Conservation (phyloP, 2,113 vertebrate species). For the Poicephalus gulielmi region DNA sequence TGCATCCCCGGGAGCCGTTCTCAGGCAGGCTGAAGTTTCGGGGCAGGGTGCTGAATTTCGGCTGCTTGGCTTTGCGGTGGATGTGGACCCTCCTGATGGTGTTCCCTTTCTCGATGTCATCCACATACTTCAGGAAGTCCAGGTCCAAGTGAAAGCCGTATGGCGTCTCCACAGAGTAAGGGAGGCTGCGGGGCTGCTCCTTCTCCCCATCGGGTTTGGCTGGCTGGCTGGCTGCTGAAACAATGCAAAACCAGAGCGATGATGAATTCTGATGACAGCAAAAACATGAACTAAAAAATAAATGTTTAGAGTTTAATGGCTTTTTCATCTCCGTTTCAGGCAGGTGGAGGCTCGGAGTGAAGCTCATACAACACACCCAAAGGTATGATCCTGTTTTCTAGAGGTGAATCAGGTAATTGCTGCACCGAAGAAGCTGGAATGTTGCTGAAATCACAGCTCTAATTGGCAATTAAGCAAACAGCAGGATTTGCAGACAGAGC, state of each 20-base stretch:
- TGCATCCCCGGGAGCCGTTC: slow-evolving; percentile 69
- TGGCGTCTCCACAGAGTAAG: slow-evolving; percentile 95
- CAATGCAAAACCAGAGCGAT: background rate
- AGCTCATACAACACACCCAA: background rate
- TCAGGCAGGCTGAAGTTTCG: slow-evolving; percentile 95
- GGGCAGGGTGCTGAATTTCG: slow-evolving; percentile 94
- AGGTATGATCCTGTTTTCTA: background rate
- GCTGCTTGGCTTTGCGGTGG: slow-evolving; percentile 88
- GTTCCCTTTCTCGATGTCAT: slow-evolving; percentile 98
- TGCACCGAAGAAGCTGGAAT: background rate
- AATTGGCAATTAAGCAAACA: slow-evolving; percentile 32
- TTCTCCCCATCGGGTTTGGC: slow-evolving; percentile 76
- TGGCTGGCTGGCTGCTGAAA: slow-evolving; percentile 81
- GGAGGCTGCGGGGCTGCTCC: slow-evolving; percentile 84
- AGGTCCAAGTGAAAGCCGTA: slow-evolving; percentile 97
- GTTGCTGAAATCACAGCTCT: slow-evolving; percentile 8
- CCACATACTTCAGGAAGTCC: slow-evolving; percentile 98
- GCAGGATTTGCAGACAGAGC: background rate
- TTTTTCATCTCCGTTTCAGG: background rate
- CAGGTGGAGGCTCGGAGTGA: background rate
- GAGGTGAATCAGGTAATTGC: background rate
- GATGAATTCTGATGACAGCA: background rate
- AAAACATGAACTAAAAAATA: background rate
- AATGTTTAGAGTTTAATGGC: background rate
- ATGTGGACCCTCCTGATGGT: slow-evolving; percentile 94